Conservation (phyloP, 2,797 vertebrate species). For the Acanthurus leucopareius region DNA sequence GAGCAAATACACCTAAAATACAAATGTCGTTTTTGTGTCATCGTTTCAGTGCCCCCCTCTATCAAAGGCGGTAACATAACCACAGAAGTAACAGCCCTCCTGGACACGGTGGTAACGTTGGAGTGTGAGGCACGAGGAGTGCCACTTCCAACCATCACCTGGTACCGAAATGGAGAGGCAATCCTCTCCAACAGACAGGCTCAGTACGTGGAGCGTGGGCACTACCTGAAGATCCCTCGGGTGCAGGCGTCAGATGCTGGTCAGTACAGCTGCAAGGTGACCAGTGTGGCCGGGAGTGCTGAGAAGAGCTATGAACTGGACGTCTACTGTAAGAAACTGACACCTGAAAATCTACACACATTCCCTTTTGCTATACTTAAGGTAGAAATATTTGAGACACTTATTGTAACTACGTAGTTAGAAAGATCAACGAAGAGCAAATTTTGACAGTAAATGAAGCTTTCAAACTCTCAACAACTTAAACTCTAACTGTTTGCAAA, state of each 20-base stretch:
- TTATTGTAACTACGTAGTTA: too few species aligned
- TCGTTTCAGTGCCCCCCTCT: slow-evolving; percentile 90
- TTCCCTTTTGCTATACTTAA: neutral
- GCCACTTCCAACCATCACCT: slow-evolving; percentile 90
- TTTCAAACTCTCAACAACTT: neutral
- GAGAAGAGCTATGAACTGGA: slow-evolving; percentile 92
- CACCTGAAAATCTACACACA: neutral
- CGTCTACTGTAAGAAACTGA: slow-evolving; percentile 88
- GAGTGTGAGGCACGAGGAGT: slow-evolving; percentile 94
- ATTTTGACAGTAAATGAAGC: slow-evolving; percentile 4
- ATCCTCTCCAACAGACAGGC: slow-evolving; percentile 87
- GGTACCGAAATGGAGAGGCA: slow-evolving; percentile 89
- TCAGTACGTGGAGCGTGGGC: slow-evolving; percentile 91
- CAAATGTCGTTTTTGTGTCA: neutral
- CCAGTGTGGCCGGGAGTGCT: slow-evolving; percentile 87
- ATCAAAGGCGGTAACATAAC: slow-evolving; percentile 94
- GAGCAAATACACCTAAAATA: neutral
- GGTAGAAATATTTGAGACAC: too few species aligned
- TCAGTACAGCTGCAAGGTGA: slow-evolving; percentile 88
- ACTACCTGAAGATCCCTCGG: slow-evolving; percentile 90
- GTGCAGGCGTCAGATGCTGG: slow-evolving; percentile 90
- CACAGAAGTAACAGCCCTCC: slow-evolving; percentile 86
- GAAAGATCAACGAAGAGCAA: neutral
- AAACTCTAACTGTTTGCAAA: slow-evolving; percentile 10
- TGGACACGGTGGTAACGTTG: slow-evolving; percentile 88